phyloP scores from a whole-genome alignment of 2,113 vertebrate genomes.

The Cottus gobio region DNA sequence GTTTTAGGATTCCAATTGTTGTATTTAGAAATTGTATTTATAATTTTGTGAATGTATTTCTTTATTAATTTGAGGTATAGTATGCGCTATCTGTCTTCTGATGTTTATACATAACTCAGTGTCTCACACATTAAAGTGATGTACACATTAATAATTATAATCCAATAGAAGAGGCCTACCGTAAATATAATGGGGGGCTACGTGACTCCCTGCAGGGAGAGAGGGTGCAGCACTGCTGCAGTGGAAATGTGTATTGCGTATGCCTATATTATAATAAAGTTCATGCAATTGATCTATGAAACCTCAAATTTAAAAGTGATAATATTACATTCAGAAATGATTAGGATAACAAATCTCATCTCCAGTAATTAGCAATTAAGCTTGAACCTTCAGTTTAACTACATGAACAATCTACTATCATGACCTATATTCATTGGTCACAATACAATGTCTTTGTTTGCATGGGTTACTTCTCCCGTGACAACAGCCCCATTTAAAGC shows the following conservation, averaged over 20 bases:
- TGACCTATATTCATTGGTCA: slow-evolving; percentile 59
- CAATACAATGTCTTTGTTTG: slow-evolving; percentile 56
- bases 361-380: slow-evolving; percentile 32
- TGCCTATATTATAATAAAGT: not conserved
- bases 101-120: not conserved
- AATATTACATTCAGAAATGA: not conserved
- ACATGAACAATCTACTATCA: slow-evolving; percentile 20
- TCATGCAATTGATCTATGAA: not conserved
- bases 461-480: slow-evolving; percentile 26
- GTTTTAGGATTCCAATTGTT: too few species aligned
- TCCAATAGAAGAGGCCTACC: not conserved
- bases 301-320: not conserved
- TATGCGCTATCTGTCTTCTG: not conserved
- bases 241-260: not conserved
- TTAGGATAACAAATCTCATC: not conserved
- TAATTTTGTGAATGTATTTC: not conserved
- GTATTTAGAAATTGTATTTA: not conserved
- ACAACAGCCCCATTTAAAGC: slow-evolving; percentile 51
- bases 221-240: not conserved
- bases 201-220: not conserved
- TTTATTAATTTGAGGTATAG: not conserved
- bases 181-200: not conserved
- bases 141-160: not conserved
- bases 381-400: slow-evolving; percentile 38
- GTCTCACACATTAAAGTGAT: not conserved